A percentile compares a stretch with the other conserved stretches of the same genome.
Evolutionary conservation across 2,113 vertebrate genomes (phyloP).

Genomic region (Percina caprodes): DNA sequence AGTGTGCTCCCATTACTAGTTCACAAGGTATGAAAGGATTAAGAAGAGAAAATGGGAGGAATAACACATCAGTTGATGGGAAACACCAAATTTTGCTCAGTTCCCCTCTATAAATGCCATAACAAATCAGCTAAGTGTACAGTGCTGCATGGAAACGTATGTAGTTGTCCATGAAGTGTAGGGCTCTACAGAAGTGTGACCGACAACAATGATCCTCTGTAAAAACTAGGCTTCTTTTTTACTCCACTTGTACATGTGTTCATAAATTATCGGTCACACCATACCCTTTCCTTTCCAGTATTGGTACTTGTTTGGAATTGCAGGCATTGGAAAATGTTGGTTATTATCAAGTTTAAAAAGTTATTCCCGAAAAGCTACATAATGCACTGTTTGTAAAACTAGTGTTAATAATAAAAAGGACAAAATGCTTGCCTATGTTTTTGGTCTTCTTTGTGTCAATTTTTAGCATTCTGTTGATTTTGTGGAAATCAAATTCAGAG

Average conservation of each 20-base stretch:
- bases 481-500: not conserved
- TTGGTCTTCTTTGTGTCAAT: not conserved
- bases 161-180: constrained; percentile 19
- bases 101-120: not conserved
- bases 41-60: constrained; percentile 4
- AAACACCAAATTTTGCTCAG: constrained; percentile 11
- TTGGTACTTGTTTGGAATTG: constrained; percentile 58
- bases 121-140: not conserved
- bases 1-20: constrained; percentile 18
- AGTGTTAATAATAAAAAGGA: constrained; percentile 5
- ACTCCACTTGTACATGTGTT: constrained; percentile 56
- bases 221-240: constrained; percentile 37
- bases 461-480: not conserved
- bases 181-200: constrained; percentile 35
- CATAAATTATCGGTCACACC: constrained; percentile 54
- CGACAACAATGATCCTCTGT: constrained; percentile 56
- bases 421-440: not conserved
- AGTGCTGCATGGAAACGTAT: constrained; percentile 55
- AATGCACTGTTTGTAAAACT: constrained; percentile 12
- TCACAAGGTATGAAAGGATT: constrained; percentile 27
- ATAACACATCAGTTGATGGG: constrained; percentile 26
- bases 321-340: constrained; percentile 32
- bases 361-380: constrained; percentile 41
- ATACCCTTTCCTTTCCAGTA: constrained; percentile 53
- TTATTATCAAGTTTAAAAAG: constrained; percentile 62